Evolutionary conservation across 2,113 vertebrate genomes (phyloP).

Genomic region (Proteles cristata): DNA sequence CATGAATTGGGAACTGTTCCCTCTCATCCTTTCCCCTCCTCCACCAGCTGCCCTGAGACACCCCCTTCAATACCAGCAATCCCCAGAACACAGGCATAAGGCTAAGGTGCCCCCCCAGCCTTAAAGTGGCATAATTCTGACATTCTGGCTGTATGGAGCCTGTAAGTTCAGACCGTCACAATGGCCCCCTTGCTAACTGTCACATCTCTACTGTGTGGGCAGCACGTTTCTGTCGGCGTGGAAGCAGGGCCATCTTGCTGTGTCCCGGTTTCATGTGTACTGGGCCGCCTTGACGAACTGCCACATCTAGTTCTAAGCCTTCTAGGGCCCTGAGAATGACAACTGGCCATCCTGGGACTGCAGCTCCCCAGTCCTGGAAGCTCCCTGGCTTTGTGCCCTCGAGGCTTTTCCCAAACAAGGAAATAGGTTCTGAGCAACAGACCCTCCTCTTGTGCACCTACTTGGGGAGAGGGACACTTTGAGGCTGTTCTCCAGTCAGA

Average conservation of each 20-base stretch:
- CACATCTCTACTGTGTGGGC: neutral
- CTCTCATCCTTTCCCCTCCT: neutral
- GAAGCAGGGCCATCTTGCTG: too few species aligned
- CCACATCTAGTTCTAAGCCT: neutral
- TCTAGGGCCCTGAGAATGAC: neutral
- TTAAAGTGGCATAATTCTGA: neutral
- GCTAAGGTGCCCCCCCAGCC: neutral
- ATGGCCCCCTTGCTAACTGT: neutral
- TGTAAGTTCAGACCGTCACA: neutral
- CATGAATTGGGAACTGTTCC: neutral
- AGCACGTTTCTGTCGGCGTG: neutral
- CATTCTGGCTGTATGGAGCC: neutral
- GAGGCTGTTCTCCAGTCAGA: neutral
- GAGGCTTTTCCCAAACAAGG: neutral
- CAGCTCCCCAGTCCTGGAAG: neutral
- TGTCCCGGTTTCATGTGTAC: neutral
- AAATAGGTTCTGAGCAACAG: neutral
- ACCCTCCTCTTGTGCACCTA: too few species aligned
- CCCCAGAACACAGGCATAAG: neutral
- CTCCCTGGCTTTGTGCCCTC: neutral
- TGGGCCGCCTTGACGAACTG: neutral
- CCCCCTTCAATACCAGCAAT: accelerated
- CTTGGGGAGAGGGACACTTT: neutral
- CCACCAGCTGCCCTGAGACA: neutral
- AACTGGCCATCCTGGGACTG: neutral